phyloP scores from a whole-genome alignment of 1,140 invertebrate genomes.

The Oryzaephilus surinamensis region DNA sequence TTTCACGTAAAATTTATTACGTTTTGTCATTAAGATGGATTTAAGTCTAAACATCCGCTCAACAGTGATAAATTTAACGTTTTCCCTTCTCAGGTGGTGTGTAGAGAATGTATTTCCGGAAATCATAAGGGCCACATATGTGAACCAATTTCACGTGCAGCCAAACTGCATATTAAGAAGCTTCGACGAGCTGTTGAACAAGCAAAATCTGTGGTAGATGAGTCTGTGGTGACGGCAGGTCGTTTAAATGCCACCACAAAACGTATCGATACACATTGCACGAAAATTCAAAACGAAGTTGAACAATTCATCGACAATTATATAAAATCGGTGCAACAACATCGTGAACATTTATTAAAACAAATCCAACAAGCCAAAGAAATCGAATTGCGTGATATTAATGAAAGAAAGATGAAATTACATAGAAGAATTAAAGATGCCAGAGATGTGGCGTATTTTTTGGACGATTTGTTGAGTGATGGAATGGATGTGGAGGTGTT shows the following conservation, averaged over 20 bases:
- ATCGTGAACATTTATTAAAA: slow-evolving; percentile 42
- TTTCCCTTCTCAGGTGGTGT: slow-evolving; percentile 38
- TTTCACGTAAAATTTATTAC: too few species aligned
- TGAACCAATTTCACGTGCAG: slow-evolving; percentile 39
- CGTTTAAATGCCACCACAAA: slow-evolving; percentile 35
- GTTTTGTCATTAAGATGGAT: not conserved
- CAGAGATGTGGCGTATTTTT: slow-evolving; percentile 45
- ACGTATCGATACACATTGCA: slow-evolving; percentile 39
- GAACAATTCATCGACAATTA: slow-evolving; percentile 50
- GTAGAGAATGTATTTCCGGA: slow-evolving; percentile 41
- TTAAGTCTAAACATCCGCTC: slow-evolving; percentile 5
- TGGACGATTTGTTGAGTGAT: slow-evolving; percentile 50
- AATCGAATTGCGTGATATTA: slow-evolving; percentile 40
- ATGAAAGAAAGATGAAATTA: slow-evolving; percentile 38
- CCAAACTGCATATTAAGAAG: slow-evolving; percentile 37
- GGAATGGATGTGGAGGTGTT: slow-evolving; percentile 58
- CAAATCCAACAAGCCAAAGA: slow-evolving; percentile 36
- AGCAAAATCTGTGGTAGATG: slow-evolving; percentile 38
- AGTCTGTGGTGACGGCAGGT: slow-evolving; percentile 29
- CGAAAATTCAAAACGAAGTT: slow-evolving; percentile 48
- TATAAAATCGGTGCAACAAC: slow-evolving; percentile 48
- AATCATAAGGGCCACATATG: slow-evolving; percentile 42
- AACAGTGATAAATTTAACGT: not conserved
- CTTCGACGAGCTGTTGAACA: slow-evolving; percentile 41
- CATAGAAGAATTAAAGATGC: slow-evolving; percentile 39